These are phyloP conservation scores for Mizuhopecten yessoensis DNA, from an alignment of 1,140 invertebrate species.

Conservation along the genomic window DNA sequence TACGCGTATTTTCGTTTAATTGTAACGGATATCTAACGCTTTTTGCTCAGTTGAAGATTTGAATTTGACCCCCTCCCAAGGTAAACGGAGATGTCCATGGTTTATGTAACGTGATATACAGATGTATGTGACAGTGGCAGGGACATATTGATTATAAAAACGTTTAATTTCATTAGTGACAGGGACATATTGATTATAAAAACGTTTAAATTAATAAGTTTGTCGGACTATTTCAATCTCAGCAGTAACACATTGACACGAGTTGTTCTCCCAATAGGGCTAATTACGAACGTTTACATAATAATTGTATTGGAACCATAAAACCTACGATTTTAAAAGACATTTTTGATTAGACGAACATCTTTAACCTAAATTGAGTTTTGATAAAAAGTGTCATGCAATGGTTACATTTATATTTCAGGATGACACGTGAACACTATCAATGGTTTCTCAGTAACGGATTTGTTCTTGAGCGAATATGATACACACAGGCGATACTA, in stretches of 20 bases:
- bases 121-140: neutral
- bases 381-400: neutral
- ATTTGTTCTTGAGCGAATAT: neutral
- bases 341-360: neutral
- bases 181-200: neutral
- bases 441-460: neutral
- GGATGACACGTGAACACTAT: neutral
- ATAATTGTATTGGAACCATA: neutral
- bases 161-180: neutral
- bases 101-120: neutral
- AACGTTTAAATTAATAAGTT: neutral
- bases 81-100: neutral
- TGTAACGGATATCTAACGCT: neutral
- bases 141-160: neutral
- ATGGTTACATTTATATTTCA: neutral
- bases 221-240: neutral
- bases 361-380: slow-evolving; percentile 6
- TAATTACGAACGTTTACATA: neutral
- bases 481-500: neutral
- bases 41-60: neutral
- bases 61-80: neutral
- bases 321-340: neutral
- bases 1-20: no score
- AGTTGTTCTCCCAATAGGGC: neutral
- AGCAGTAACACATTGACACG: neutral